Evolutionary conservation across 2,888 invertebrate genomes (phyloP), one percentile per base, ranked within the genome.

Genomic region (Philhelius pedissequus): DNA sequence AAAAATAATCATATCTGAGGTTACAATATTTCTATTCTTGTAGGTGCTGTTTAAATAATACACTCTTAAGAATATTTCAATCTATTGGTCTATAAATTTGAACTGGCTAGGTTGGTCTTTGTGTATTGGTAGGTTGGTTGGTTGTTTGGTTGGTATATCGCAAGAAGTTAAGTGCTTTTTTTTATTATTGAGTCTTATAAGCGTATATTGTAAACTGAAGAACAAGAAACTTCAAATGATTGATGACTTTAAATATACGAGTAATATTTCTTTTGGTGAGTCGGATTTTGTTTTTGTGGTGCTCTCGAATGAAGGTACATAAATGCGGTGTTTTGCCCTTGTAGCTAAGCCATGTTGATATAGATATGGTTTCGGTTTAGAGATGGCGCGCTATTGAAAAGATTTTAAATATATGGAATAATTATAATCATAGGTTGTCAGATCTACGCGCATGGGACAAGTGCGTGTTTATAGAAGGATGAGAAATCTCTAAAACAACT

Each of bases 341-440:
- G 54, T 69, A 18, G 22, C 70, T 54, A 43, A 35, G 56, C 9
- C 11, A 58, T 58, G 40, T 32, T 62, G 60, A 45, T 70, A 52
- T 54, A 64, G 56, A 52, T 56, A 64, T 45, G 43, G 38, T 48
- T 52, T 40, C n/a, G n/a, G n/a, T n/a, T n/a, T n/a, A n/a, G 48
- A 52, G 38, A 66, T 71, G 45, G 27, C 35, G 35, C 27, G 60
- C 27, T 69, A 83, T 62, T 64, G 56, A 62, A 74, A 64, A 40
- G 69, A 54, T 64, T 70, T 74, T 56, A 71, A 66, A 84, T 80
- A 52, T 68, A 84, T 80, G 84, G 80, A 84, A 75, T 74, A 66
- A 80, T 75, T 54, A 80, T 84, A 84, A 84, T 80, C 80, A 84
- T 56, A 75, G 79, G 80, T 20, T 84, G 84, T 84, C 84, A 84